Evolutionary conservation across 2,888 invertebrate species (phyloP).

Genomic region (Troides oblongomaculatus): DNA sequence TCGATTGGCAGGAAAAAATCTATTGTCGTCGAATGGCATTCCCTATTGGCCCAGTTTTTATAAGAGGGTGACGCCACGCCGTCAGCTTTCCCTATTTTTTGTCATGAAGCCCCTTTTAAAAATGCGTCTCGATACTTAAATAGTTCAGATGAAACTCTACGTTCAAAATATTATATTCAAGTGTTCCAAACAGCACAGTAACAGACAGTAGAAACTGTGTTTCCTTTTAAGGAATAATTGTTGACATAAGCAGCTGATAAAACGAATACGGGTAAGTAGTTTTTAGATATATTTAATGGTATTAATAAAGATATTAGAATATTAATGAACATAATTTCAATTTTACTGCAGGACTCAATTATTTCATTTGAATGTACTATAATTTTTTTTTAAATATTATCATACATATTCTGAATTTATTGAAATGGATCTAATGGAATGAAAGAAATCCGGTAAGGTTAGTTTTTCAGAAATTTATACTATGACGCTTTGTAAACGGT

Average conservation of each 20-base stretch:
- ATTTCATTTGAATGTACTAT: background rate
- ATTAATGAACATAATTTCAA: background rate
- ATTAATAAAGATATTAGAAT: background rate
- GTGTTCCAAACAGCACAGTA: background rate
- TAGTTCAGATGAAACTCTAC: slow-evolving; percentile 43
- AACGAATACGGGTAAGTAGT: background rate
- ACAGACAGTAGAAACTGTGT: background rate
- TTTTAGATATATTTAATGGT: background rate
- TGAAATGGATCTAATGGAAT: background rate
- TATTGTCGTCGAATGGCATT: slow-evolving; percentile 61
- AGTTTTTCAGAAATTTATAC: too few relatives aligned
- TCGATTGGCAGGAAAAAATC: slow-evolving; percentile 77
- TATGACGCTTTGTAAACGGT: background rate
- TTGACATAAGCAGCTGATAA: background rate
- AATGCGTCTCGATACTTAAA: slow-evolving; percentile 55
- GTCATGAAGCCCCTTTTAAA: slow-evolving; percentile 54
- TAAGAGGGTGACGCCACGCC: slow-evolving; percentile 67
- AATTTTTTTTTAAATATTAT: too few relatives aligned
- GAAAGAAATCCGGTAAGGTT: background rate
- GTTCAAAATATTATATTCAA: slow-evolving; percentile 7
- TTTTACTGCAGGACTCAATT: background rate
- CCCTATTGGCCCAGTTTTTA: slow-evolving; percentile 77
- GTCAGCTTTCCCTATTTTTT: slow-evolving; percentile 69
- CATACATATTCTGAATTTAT: too few relatives aligned
- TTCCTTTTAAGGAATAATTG: background rate